phyloP scores from a whole-genome alignment of 2,888 invertebrate species.

The Volucella inflata region DNA sequence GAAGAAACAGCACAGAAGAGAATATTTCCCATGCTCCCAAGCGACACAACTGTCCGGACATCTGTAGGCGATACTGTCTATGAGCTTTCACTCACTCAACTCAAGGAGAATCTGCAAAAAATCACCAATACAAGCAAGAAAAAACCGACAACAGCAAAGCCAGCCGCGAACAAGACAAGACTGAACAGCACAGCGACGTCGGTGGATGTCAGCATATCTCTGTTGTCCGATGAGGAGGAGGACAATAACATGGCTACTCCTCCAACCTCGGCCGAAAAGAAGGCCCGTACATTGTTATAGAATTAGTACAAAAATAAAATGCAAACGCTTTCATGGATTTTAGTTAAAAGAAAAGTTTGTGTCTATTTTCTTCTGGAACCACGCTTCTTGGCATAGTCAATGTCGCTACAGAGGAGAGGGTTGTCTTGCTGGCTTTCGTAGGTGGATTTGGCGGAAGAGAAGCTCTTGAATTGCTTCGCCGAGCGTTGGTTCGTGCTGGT shows the following conservation, averaged over 20 bases:
- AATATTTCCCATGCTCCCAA: constrained; percentile 79
- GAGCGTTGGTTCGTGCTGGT: constrained; percentile 81
- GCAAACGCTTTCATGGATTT: constrained; percentile 49
- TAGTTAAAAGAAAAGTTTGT: not conserved
- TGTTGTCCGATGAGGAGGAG: constrained; percentile 82
- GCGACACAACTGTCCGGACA: constrained; percentile 82
- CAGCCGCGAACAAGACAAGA: constrained; percentile 24
- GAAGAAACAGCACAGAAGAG: constrained; percentile 48
- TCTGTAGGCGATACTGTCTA: constrained; percentile 82
- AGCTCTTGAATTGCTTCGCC: constrained; percentile 58
- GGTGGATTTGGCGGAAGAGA: constrained; percentile 80
- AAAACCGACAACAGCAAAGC: constrained; percentile 16
- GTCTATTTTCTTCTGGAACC: constrained; percentile 75
- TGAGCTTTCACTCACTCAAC: constrained; percentile 81
- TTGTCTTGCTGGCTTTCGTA: constrained; percentile 81
- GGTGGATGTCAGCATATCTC: constrained; percentile 82
- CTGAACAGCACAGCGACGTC: constrained; percentile 79
- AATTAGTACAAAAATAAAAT: constrained; percentile 63
- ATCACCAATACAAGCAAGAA: constrained; percentile 41
- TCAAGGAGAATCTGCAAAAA: constrained; percentile 82
- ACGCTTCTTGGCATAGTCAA: constrained; percentile 81
- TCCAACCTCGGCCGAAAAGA: not conserved
- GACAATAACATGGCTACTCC: constrained; percentile 28
- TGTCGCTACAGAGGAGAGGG: constrained; percentile 82
- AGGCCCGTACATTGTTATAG: constrained; percentile 30